Evolutionary conservation across 1,140 invertebrate genomes (phyloP).

Genomic region (Lepidurus arcticus): DNA sequence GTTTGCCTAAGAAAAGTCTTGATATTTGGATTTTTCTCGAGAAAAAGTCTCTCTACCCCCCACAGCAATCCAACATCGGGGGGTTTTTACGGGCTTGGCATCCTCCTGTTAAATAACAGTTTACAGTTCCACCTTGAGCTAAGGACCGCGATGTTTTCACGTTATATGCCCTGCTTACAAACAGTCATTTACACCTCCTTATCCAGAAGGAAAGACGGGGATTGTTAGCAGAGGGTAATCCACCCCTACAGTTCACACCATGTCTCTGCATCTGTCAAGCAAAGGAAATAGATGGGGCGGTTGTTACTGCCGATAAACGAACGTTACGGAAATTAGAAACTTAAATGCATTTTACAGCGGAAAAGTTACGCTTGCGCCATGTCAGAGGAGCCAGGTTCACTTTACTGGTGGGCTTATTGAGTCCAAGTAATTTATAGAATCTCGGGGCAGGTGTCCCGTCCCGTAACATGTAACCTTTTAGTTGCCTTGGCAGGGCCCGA

Average conservation of each 20-base stretch:
- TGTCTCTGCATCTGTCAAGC: not conserved
- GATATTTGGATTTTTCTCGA: not conserved
- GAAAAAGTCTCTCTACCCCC: not conserved
- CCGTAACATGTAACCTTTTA: not conserved
- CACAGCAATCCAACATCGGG: not conserved
- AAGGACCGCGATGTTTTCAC: not conserved
- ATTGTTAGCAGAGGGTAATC: not conserved
- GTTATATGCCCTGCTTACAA: not conserved
- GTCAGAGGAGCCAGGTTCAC: not conserved
- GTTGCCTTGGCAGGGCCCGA: not conserved
- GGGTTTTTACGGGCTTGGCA: not conserved
- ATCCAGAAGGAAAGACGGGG: not conserved
- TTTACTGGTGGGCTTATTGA: not conserved
- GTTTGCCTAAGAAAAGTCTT: not conserved
- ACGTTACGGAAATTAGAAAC: not conserved
- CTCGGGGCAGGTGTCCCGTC: not conserved
- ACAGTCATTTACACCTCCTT: not conserved
- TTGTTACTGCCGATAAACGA: not conserved
- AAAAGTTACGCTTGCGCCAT: not conserved
- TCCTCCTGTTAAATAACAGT: not conserved
- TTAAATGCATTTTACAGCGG: not conserved
- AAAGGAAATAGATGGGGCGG: not conserved
- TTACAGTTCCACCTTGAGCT: not conserved
- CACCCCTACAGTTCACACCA: not conserved
- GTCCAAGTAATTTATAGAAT: not conserved